Evolutionary conservation across 1,140 invertebrate genomes (phyloP).

Genomic region (Ruditapes philippinarum): DNA sequence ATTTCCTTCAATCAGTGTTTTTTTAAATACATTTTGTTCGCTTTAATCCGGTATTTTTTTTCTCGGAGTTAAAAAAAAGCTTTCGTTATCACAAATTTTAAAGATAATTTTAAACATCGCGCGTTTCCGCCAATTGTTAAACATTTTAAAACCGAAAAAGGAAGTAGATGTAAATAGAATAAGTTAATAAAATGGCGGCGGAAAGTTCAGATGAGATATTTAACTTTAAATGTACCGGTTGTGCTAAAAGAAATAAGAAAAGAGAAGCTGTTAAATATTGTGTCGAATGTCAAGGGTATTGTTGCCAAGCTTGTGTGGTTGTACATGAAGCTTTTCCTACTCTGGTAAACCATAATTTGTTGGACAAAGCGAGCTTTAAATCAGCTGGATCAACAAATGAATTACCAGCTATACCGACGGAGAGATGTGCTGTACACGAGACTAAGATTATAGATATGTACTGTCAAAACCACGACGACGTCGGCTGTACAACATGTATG

Average conservation of each 20-base stretch:
- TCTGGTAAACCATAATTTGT: background rate
- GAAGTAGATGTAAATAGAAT: too few species aligned
- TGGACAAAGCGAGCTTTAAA: background rate
- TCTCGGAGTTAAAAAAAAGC: too few species aligned
- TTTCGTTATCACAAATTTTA: too few species aligned
- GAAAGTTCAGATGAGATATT: background rate
- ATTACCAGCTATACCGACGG: too few species aligned
- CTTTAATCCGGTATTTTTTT: too few species aligned
- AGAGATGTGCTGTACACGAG: background rate
- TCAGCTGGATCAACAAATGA: background rate
- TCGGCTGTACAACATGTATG: background rate
- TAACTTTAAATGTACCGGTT: background rate
- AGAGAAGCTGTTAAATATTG: background rate
- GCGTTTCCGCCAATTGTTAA: too few species aligned
- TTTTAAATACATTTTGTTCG: too few species aligned
- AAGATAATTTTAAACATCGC: too few species aligned
- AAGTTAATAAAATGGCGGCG: background rate
- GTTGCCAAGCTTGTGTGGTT: conserved; percentile 2
- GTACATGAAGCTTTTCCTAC: background rate
- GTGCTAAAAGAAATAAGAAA: background rate
- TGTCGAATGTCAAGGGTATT: too few species aligned
- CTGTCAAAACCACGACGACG: background rate
- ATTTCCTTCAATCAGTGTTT: too few species aligned
- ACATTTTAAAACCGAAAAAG: too few species aligned
- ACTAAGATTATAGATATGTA: background rate